phyloP scores from a whole-genome alignment of 64 coral and sea anemone species.

The Acropora tenuis region DNA sequence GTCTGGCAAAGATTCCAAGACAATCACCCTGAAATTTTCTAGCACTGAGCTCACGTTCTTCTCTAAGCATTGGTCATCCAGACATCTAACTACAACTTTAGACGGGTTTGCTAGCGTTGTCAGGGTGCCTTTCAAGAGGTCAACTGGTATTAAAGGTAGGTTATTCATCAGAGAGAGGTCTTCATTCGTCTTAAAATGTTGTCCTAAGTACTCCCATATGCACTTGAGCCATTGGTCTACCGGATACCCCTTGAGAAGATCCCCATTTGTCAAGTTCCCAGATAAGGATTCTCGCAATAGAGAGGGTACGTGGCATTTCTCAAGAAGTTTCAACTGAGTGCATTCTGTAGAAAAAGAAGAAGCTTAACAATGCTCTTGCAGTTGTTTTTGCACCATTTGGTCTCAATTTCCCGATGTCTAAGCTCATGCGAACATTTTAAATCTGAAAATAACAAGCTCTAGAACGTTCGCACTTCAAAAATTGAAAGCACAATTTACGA shows the following conservation, averaged over 20 bases:
- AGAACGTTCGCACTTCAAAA: too few species aligned
- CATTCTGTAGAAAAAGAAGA: not conserved
- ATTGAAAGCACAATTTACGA: too few species aligned
- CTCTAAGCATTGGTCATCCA: constrained; percentile 19
- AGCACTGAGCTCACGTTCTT: constrained; percentile 14
- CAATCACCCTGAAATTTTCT: constrained; percentile 24
- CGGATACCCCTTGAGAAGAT: constrained; percentile 37
- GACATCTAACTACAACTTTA: constrained; percentile 32
- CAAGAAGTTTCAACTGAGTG: constrained; percentile 21
- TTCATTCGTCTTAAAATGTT: constrained; percentile 21
- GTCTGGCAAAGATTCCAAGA: constrained; percentile 53
- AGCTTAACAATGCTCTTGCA: not conserved
- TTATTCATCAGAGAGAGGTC: constrained; percentile 26
- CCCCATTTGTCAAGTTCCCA: constrained; percentile 19
- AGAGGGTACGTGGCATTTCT: not conserved
- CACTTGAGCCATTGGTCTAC: constrained; percentile 40
- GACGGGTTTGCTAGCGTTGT: constrained; percentile 37
- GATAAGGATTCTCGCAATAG: constrained; percentile 10
- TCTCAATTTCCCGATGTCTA: too few species aligned
- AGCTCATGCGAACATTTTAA: too few species aligned
- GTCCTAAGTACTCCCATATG: constrained; percentile 69
- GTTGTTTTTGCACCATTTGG: too few species aligned
- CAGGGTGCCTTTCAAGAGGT: constrained; percentile 14
- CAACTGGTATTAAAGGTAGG: constrained; percentile 62
- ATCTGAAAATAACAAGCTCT: too few species aligned